Base-by-base conservation (phyloP, 2,113 vertebrate genomes). In the Diphyllodes magnificus region DNA sequence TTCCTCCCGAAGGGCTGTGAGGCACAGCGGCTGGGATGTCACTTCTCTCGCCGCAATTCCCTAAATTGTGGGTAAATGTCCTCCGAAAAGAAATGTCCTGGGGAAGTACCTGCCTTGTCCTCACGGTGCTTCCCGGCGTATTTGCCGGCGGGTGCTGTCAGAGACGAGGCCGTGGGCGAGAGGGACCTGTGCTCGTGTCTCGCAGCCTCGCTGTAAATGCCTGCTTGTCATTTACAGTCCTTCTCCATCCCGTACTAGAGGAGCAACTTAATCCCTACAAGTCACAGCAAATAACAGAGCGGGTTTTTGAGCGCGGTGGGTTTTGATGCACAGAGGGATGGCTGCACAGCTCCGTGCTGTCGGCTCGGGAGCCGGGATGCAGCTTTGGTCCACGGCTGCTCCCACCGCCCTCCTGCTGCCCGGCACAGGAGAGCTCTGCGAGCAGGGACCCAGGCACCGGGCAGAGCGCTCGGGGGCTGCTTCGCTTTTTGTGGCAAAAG, bases 401-500 rank as follows among this genome's bases (percentile, higher is more conserved):
- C 45, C 13, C 1, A 3, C 28, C 6, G 1, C 12, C 1, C 6
- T 11, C 10, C 47, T 31, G 19, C 82, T 44, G 73, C 68, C 21
- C 8, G 17, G 49, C 56, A 24, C 22, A 1, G 78, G 33, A 59
- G 51, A 81, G 59, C 35, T 56, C 40, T 25, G 85, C 11, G 4
- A 18, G 3, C 61, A 27, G 57, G 47, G 50, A 61, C 15, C 6
- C 14, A 0, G 53, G 33, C 13, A 8, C 70, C 0, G 7, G 37
- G 72, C 76, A 56, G 11, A 47, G 49, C 0, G 0, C 10, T 9
- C 0, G 1, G n/a, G 30, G 12, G 15, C 22, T 42, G 57, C 63
- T 86, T 57, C 31, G 69, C 6, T 60, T 63, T 71, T 65, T 27
- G 50, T 3, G 35, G 18, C 24, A 30, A 63, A 61, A 73, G 0